Evolutionary conservation across 2,797 vertebrate genomes (phyloP).

Genomic region (Halcyon smyrnensis): DNA sequence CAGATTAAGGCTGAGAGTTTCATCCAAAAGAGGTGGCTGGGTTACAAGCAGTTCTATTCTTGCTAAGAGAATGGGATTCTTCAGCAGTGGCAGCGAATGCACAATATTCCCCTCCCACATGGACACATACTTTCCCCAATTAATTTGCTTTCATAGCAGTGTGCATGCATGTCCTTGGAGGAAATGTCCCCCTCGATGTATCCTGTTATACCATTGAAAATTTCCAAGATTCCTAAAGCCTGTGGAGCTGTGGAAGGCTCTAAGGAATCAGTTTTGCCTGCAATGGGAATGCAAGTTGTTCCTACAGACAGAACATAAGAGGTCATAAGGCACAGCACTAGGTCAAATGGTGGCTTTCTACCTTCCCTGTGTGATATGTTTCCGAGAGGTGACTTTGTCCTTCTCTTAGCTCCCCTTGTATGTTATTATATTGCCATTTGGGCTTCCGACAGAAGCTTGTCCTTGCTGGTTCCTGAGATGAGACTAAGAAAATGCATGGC

Average conservation of each 20-base stretch:
- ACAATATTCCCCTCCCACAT: not conserved
- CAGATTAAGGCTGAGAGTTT: not conserved
- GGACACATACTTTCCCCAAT: not conserved
- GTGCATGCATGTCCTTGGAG: not conserved
- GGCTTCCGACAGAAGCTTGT: not conserved
- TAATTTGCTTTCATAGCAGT: not conserved
- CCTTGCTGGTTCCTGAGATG: not conserved
- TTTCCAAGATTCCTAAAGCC: not conserved
- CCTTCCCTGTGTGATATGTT: not conserved
- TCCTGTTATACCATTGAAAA: not conserved
- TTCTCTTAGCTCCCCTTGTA: not conserved
- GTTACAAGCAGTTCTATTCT: not conserved
- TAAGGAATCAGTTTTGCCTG: not conserved
- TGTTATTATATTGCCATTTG: not conserved
- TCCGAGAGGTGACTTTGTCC: not conserved
- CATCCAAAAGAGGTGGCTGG: not conserved
- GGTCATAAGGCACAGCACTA: not conserved
- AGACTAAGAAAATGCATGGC: not conserved
- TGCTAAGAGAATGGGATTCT: not conserved
- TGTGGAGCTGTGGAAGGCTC: not conserved
- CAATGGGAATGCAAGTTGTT: not conserved
- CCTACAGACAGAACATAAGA: not conserved
- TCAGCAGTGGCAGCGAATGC: not conserved
- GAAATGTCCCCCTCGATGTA: not conserved
- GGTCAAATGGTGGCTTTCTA: not conserved